Base-by-base conservation (phyloP, 2,888 invertebrate genomes). In the Chouioia cunea region DNA sequence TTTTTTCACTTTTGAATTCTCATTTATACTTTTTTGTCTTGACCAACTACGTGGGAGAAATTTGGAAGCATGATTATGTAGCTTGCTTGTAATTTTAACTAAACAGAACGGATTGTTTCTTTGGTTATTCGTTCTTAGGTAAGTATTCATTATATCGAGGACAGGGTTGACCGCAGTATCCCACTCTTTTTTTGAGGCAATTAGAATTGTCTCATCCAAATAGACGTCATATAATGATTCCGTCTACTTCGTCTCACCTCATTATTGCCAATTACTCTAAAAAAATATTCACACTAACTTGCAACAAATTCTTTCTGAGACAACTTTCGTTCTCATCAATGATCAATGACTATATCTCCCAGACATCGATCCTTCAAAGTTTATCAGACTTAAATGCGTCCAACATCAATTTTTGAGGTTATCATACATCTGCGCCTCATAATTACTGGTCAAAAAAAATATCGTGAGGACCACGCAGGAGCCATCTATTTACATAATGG, bases 401-500 rank as follows among this genome's bases (percentile, higher is more conserved):
- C 20, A 23, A 27, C 50, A 36, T 59, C 46, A 16, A 47, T 54
- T 50, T 22, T 20, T 12, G 36, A 36, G 53, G 18, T 53, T 54
- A 48, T 65, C 54, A 15, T 44, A 16, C 43, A 60, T 65, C 60
- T 64, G 44, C 60, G 18, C 22, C 44, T 54, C 20, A 50, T 65
- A 70, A 65, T 70, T 70, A 65, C 60, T 6, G 36, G 36, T 36
- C 36, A 36, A 12, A 36, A 36, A 36, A 36, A 36, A 6, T 36
- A n/a, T 12, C 36, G 6, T 10, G 36, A 12, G 12, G 36, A 36
- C 36, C 23, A 15, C 56, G 56, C 44, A 23, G 8, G 12, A 15
- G 10, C 27, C 52, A 16, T n/a, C n/a, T n/a, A 58, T 80, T 79
- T 78, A 80, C 77, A 77, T 79, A 80, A 80, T 77, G 77, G 76